phyloP scores from a whole-genome alignment of 1,140 invertebrate genomes.

The Ceratina japonica region DNA sequence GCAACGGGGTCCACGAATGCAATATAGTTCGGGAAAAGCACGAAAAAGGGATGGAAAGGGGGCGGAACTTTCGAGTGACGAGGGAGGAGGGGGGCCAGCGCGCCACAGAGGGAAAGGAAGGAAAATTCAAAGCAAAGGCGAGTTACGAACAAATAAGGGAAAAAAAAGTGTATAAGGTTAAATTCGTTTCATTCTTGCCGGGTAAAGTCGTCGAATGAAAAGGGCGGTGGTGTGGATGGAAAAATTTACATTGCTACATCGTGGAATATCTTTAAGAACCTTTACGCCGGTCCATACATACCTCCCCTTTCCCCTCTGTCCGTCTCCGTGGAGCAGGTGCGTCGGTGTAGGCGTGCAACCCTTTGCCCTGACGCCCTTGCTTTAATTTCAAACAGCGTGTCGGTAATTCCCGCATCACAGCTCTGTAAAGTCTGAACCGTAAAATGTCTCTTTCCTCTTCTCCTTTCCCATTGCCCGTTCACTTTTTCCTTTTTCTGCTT shows the following conservation, averaged over 20 bases:
- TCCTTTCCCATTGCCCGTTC: too few relatives aligned
- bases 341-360: conserved; percentile 12
- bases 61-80: too few relatives aligned
- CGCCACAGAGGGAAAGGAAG: neutral
- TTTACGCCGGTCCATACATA: neutral
- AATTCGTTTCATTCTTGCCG: conserved; percentile 35
- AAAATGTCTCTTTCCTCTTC: conserved; percentile 34
- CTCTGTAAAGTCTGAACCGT: conserved; percentile 37
- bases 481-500: too few relatives aligned
- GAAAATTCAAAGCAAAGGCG: conserved; percentile 19
- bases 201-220: neutral
- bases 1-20: conserved; percentile 17
- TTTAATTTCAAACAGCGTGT: conserved; percentile 51
- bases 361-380: conserved; percentile 40
- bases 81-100: neutral
- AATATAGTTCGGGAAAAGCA: conserved; percentile 31
- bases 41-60: neutral
- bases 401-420: conserved; percentile 48
- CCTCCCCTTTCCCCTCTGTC: neutral
- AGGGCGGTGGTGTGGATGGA: neutral
- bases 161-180: conserved; percentile 25
- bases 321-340: neutral
- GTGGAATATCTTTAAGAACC: conserved; percentile 44
- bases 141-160: conserved; percentile 31
- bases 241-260: conserved; percentile 27